Conservation (phyloP, 2,113 vertebrate species). For the Actinemys pallida region DNA sequence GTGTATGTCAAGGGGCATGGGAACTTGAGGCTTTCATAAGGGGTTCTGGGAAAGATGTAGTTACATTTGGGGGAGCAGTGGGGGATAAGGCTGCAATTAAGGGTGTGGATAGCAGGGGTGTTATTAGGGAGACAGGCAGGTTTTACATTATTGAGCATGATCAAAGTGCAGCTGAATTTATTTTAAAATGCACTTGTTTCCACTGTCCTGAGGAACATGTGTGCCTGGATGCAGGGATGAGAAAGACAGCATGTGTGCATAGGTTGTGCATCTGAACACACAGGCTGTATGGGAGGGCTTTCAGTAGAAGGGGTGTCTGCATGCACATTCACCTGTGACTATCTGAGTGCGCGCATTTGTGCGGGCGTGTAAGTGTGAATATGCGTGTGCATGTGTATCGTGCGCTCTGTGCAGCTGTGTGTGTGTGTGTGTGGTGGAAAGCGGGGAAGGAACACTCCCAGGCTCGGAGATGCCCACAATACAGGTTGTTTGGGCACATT, state of each 20-base stretch:
- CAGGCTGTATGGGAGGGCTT: not conserved
- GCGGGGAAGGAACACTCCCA: not conserved
- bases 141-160: not conserved
- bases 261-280: not conserved
- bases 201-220: not conserved
- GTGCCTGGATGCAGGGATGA: not conserved
- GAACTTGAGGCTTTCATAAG: not conserved
- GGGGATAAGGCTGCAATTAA: not conserved
- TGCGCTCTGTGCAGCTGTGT: not conserved
- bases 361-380: no score
- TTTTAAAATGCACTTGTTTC: not conserved
- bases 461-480: not conserved
- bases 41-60: not conserved
- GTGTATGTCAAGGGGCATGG: not conserved
- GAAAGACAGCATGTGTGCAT: not conserved
- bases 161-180: not conserved
- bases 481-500: no score
- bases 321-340: not conserved
- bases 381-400: not conserved
- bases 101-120: not conserved
- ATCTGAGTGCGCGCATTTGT: not conserved
- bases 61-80: not conserved
- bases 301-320: not conserved
- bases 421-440: not conserved
- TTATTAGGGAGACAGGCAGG: not conserved